Evolutionary conservation across 2,113 vertebrate species (phyloP), one percentile per base, ranked within the genome.

Genomic region (Tautogolabrus adspersus): DNA sequence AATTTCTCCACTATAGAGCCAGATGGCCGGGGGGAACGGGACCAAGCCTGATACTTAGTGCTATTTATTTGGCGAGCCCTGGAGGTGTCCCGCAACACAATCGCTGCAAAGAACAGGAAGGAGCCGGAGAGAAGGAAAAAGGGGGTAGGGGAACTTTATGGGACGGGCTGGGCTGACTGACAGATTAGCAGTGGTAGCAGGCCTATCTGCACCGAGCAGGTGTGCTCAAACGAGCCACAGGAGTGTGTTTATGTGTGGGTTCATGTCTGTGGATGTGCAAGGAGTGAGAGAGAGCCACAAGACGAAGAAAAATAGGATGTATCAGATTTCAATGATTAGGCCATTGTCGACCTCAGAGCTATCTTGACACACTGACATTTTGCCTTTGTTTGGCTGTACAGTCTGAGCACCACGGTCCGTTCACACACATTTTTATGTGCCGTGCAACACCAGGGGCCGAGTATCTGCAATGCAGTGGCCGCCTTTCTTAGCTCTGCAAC

Each of bases 391-490:
- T 66, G 71, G 71, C 66, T 30, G 54, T 68, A 37, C 66, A 64
- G 70, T 67, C 46, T 0, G 46, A 75, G 77, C 58, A 55, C 21
- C 5, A 56, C 52, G 72, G 69, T 58, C 75, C 75, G 70, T 66
- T 81, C 79, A 59, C 79, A 74, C 71, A 86, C 75, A 61, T 61
- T 64, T 60, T 61, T 83, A 63, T 58, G 73, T 72, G 80, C 80
- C 62, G 8, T 47, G 66, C 75, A 60, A 75, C 66, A 58, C 82
- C 44, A 8, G 74, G n/a, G n/a, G 72, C 79, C 73, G 69, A 79
- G 77, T 55, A 89, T 87, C 90, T 93, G 90, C 91, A 93, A 84
- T 90, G 90, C 91, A 90, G 90, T 83, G 77, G 76, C 72, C 49
- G 72, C 70, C 66, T 75, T 58, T 66, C 58, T 83, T 6, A 73